Evolutionary conservation across 2,113 vertebrate species (phyloP), one percentile per base, ranked within the genome.

Genomic region (Rhinolophus ferrumequinum): DNA sequence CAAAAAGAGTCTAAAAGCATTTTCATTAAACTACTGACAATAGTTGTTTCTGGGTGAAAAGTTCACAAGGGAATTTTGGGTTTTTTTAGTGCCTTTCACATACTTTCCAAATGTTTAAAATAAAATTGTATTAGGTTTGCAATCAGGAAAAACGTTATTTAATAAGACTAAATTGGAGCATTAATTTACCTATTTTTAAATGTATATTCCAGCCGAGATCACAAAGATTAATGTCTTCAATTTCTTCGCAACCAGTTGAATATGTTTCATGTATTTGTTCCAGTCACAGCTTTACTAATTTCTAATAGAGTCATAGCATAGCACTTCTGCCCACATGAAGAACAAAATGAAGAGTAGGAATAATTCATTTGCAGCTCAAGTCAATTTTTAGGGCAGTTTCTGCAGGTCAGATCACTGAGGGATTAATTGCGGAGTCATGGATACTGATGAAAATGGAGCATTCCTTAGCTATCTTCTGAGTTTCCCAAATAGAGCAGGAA

Each of bases 121-220:
- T 64, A 76, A 95, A 95, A 88, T 47, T 88, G 0, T 47, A 33
- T 91, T 81, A 21, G 8, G 69, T 94, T 94, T 60, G 0, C 60
- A 93, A 69, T 60, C 14, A 72, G 50, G 19, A 92, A 87, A 93
- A 90, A 73, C 28, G 8, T 56, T 52, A 88, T 90, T 82, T 86
- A 89, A 72, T 77, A 86, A 81, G 89, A 64, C 35, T 80, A 75
- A 75, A 52, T 60, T 83, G 56, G 30, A 81, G 35, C 26, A 87
- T 66, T 26, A 11, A 24, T 90, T 47, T 38, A 54, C 28, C 44
- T 38, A 58, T 83, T 90, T 90, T 84, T 66, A 64, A 1, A 70
- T 79, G 15, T 70, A 54, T 60, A 12, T 69, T 22, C 69, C 33
- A 50, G 24, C 24, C 26, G 73, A 94, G 72, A 28, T 30, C 64